Percentiles rank a stretch among this genome's conserved stretches.
Conservation (phyloP, 2,888 invertebrate species). For the Trissoscelio sp. region DNA sequence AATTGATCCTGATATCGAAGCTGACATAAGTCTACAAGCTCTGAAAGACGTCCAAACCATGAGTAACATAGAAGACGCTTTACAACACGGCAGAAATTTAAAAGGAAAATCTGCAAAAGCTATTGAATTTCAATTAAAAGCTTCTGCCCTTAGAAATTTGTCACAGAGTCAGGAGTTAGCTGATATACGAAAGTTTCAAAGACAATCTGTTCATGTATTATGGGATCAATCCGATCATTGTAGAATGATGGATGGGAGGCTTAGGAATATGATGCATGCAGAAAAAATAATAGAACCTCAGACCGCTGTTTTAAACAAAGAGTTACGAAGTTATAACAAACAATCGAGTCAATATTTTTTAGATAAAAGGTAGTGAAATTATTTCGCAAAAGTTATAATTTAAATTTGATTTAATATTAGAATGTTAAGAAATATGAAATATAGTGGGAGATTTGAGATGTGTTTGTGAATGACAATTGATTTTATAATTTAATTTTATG, state of each 20-base stretch:
- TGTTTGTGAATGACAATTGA: too few relatives aligned
- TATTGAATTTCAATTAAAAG: conserved; percentile 85
- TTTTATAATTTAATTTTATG: too few relatives aligned
- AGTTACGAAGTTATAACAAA: conserved; percentile 87
- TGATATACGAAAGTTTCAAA: conserved; percentile 80
- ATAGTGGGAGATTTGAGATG: too few relatives aligned
- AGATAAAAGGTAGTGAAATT: conserved; percentile 87
- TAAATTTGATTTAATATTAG: too few relatives aligned
- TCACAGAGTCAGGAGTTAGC: conserved; percentile 84
- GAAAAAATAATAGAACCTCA: conserved; percentile 86
- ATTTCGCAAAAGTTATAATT: too few relatives aligned
- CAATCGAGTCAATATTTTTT: conserved; percentile 86
- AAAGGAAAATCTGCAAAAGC: conserved; percentile 91
- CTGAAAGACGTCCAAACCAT: conserved; percentile 77
- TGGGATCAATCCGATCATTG: conserved; percentile 74
- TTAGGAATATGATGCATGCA: conserved; percentile 84
- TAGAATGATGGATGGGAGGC: conserved; percentile 83
- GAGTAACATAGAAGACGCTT: conserved; percentile 74
- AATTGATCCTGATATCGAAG: conserved; percentile 72
- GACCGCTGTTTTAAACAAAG: conserved; percentile 85
- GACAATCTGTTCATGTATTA: conserved; percentile 67
- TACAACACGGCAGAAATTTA: conserved; percentile 83
- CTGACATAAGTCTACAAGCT: conserved; percentile 74
- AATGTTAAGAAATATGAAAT: too few relatives aligned
- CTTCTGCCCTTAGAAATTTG: conserved; percentile 84